These are phyloP conservation scores for Pangasius larnaudii DNA, from an alignment of 2,797 vertebrate species.

Conservation along the genomic window DNA sequence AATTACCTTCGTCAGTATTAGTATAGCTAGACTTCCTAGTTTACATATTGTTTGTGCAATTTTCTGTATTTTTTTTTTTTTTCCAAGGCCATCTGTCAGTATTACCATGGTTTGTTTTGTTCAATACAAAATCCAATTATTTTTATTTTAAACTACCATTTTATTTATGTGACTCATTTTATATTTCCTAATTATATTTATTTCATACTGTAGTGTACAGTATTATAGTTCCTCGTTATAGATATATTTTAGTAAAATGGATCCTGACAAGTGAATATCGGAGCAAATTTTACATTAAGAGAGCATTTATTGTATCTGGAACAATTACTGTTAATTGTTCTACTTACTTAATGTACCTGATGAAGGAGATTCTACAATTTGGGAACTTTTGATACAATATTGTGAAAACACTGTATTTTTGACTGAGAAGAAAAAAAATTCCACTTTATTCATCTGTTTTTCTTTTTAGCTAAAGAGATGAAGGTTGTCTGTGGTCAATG, in stretches of 20 bases:
- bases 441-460: slow-evolving; percentile 95
- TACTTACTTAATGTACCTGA: slow-evolving; percentile 86
- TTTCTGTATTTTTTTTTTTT: slow-evolving; percentile 90
- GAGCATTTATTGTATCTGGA: slow-evolving; percentile 94
- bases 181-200: slow-evolving; percentile 99
- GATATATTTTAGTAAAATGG: slow-evolving; percentile 99
- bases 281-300: slow-evolving; percentile 94
- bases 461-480: slow-evolving; percentile 84
- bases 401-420: slow-evolving; percentile 99
- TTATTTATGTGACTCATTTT: slow-evolving; percentile 99
- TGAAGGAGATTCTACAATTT: slow-evolving; percentile 96
- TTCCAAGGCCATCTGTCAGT: slow-evolving; percentile 91
- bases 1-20: slow-evolving; percentile 95
- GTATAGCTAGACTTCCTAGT: slow-evolving; percentile 91
- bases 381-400: slow-evolving; percentile 96
- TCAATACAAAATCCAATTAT: slow-evolving; percentile 87
- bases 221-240: slow-evolving; percentile 99
- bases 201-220: slow-evolving; percentile 99
- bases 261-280: slow-evolving; percentile 94
- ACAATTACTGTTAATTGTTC: slow-evolving; percentile 86
- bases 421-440: slow-evolving; percentile 87
- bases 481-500: slow-evolving; percentile 89
- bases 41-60: slow-evolving; percentile 99
- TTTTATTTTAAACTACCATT: slow-evolving; percentile 96
- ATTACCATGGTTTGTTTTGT: slow-evolving; percentile 84